Percentiles rank a stretch among this genome's conserved stretches.
These are phyloP conservation scores for human DNA, from an alignment of 2,113 vertebrate genomes.

Conservation along the genomic window DNA sequence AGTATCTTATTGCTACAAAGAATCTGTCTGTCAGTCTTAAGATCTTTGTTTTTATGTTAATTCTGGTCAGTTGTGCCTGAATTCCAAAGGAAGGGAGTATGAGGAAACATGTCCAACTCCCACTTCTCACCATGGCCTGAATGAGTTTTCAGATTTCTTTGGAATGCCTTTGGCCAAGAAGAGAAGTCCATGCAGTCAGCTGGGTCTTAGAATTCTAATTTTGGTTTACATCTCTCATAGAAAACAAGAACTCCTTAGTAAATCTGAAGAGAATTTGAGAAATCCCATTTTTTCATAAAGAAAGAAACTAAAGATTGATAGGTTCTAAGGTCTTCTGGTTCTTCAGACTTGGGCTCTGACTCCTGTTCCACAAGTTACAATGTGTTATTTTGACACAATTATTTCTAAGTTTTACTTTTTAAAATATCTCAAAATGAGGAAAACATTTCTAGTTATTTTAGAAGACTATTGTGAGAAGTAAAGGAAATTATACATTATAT, in stretches of 20 bases:
- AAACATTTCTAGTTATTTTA: not conserved
- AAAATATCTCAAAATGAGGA: not conserved
- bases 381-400: not conserved
- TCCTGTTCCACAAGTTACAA: not conserved
- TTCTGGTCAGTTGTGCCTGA: too few species aligned
- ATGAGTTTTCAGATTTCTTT: too few species aligned
- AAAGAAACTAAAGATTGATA: not conserved
- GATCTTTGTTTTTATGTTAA: too few species aligned
- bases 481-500: not conserved
- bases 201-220: too few species aligned
- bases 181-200: too few species aligned
- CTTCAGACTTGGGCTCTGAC: not conserved
- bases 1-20: too few species aligned
- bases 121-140: too few species aligned
- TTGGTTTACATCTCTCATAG: not conserved
- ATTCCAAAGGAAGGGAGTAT: too few species aligned
- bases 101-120: too few species aligned
- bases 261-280: not conserved
- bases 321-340: not conserved
- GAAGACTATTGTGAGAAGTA: not conserved
- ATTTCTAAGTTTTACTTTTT: not conserved
- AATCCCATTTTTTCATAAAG: not conserved
- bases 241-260: not conserved
- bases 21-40: too few species aligned
- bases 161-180: too few species aligned